These are phyloP conservation scores for Chloropsis cyanopogon DNA, from an alignment of 2,113 vertebrate species.

Conservation along the genomic window DNA sequence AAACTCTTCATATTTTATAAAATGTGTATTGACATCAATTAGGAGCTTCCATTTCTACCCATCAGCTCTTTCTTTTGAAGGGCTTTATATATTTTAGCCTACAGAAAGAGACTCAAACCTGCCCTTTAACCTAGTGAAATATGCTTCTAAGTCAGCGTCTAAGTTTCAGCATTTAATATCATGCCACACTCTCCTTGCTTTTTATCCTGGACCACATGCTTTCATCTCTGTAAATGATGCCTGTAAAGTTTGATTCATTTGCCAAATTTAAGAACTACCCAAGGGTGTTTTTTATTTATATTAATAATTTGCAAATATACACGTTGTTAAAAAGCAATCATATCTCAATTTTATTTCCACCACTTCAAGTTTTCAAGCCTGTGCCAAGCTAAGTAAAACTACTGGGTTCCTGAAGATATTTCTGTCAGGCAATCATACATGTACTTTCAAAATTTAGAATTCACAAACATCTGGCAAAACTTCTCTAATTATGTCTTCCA, in stretches of 20 bases:
- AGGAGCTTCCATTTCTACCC: neutral
- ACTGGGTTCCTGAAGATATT: neutral
- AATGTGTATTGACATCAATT: neutral
- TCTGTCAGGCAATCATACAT: neutral
- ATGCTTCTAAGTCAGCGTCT: neutral
- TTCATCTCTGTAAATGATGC: neutral
- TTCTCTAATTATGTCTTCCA: neutral
- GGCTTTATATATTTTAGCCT: neutral
- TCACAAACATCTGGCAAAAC: neutral
- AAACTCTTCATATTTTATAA: neutral
- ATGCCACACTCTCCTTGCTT: neutral
- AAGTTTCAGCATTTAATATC: neutral
- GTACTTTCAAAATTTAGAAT: neutral
- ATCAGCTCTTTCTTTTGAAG: neutral
- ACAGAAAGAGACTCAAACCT: neutral
- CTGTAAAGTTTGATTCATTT: neutral
- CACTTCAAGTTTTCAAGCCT: neutral
- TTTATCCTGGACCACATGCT: neutral
- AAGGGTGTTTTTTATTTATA: neutral
- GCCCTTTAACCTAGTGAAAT: neutral
- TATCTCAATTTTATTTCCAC: neutral
- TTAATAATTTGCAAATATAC: neutral
- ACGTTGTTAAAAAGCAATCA: neutral
- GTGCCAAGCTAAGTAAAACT: neutral
- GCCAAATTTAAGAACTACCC: neutral